These are phyloP conservation scores for Cerceris rybyensis DNA, from an alignment of 2,888 invertebrate genomes.

Conservation along the genomic window DNA sequence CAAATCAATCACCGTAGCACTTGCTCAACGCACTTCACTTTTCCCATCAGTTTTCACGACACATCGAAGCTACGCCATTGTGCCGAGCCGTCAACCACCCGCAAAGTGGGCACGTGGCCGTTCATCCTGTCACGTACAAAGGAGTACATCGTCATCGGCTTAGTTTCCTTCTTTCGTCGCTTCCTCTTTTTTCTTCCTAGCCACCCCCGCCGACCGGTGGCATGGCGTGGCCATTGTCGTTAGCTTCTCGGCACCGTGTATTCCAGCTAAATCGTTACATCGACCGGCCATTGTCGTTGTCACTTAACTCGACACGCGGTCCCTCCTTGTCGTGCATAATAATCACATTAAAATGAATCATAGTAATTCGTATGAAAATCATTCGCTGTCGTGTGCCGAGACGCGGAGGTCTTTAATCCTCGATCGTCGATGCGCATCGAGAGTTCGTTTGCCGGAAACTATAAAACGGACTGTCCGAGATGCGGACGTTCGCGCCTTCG, in stretches of 20 bases:
- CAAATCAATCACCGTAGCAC: too few species aligned
- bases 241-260: conserved; percentile 35
- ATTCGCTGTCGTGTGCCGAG: conserved; percentile 24
- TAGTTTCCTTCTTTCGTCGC: conserved; percentile 36
- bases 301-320: conserved; percentile 44
- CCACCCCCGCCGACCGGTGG: conserved; percentile 3
- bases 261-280: conserved; percentile 57
- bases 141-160: conserved; percentile 62
- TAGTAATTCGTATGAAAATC: conserved; percentile 41
- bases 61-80: conserved; percentile 48
- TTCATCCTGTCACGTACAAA: conserved; percentile 72
- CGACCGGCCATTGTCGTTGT: conserved; percentile 50
- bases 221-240: conserved; percentile 55
- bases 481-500: background rate
- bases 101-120: conserved; percentile 69
- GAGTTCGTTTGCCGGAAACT: conserved; percentile 1
- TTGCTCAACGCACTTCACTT: too few species aligned
- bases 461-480: background rate
- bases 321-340: conserved; percentile 48
- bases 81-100: conserved; percentile 38
- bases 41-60: conserved; percentile 20
- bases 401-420: conserved; percentile 1
- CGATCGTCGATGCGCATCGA: background rate
- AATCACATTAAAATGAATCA: conserved; percentile 59
- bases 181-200: conserved; percentile 22